These are phyloP conservation scores for Penaeus indicus DNA, from an alignment of 1,140 invertebrate genomes.

Conservation along the genomic window DNA sequence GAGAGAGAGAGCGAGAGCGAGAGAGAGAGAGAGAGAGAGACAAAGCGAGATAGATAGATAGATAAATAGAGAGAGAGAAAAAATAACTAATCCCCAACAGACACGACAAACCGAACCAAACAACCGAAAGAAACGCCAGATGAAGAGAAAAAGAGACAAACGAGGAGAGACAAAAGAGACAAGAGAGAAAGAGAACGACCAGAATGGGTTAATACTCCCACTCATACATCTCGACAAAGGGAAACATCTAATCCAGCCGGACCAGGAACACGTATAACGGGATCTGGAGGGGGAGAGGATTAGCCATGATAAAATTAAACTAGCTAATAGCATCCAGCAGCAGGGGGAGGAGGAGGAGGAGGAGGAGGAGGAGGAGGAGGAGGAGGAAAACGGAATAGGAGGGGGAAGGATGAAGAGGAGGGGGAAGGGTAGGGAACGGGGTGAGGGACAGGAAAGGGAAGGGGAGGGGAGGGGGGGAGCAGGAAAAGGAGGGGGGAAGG, in stretches of 20 bases:
- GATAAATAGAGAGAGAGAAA: neutral
- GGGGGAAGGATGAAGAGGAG: too few relatives aligned
- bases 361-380: neutral
- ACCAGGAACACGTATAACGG: too few relatives aligned
- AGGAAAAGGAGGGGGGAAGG: neutral
- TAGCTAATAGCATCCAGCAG: too few relatives aligned
- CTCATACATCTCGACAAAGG: too few relatives aligned
- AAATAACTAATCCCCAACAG: neutral
- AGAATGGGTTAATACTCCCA: too few relatives aligned
- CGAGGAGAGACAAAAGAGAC: neutral
- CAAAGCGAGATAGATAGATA: too few relatives aligned
- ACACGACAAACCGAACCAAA: too few relatives aligned
- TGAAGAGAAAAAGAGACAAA: neutral
- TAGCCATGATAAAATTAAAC: too few relatives aligned
- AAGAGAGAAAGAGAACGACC: neutral
- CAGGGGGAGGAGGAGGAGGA: neutral
- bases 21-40: neutral
- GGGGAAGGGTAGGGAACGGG: neutral
- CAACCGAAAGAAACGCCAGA: too few relatives aligned
- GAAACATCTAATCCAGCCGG: too few relatives aligned
- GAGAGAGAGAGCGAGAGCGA: conserved; percentile 18
- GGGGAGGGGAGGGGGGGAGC: neutral
- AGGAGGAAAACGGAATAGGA: too few relatives aligned
- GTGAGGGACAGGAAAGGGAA: neutral
- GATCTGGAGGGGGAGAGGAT: too few relatives aligned